Conservation (phyloP, 2,888 invertebrate genomes). For the Catotricha subobsoleta region DNA sequence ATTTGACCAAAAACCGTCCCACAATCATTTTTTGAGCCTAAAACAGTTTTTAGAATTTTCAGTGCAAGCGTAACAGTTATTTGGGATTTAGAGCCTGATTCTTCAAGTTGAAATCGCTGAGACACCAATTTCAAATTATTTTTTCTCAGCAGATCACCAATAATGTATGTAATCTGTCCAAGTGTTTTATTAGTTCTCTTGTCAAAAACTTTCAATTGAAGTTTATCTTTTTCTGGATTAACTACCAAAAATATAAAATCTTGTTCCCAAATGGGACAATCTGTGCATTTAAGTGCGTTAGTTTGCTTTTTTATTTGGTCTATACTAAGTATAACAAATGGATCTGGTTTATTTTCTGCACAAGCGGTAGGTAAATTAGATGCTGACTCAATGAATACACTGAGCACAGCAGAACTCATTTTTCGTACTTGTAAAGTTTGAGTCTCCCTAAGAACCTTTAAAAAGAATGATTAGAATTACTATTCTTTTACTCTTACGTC, state of each 20-base stretch:
- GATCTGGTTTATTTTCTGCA: conserved; percentile 57
- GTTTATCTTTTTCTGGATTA: conserved; percentile 75
- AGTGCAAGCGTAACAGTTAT: conserved; percentile 60
- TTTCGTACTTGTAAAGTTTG: conserved; percentile 53
- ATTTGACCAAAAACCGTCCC: background rate
- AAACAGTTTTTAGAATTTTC: conserved; percentile 19
- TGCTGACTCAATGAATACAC: conserved; percentile 82
- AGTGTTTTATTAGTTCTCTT: conserved; percentile 49
- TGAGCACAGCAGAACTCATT: conserved; percentile 58
- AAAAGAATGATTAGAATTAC: conserved; percentile 8
- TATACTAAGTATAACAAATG: conserved; percentile 63
- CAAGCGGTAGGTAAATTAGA: conserved; percentile 68
- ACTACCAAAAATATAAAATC: conserved; percentile 84
- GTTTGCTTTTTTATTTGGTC: conserved; percentile 61
- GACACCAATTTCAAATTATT: conserved; percentile 52
- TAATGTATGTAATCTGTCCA: conserved; percentile 51
- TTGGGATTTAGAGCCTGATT: conserved; percentile 63
- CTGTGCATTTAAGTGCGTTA: conserved; percentile 56
- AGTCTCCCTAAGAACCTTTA: conserved; percentile 54
- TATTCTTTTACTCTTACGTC: background rate
- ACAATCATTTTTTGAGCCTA: background rate
- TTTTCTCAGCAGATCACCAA: conserved; percentile 50
- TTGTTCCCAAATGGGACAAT: conserved; percentile 77
- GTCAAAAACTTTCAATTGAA: conserved; percentile 71
- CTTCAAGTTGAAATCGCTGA: conserved; percentile 62